Base-by-base conservation (phyloP, 1,140 invertebrate genomes). In the Zaprionus lachaisei region DNA sequence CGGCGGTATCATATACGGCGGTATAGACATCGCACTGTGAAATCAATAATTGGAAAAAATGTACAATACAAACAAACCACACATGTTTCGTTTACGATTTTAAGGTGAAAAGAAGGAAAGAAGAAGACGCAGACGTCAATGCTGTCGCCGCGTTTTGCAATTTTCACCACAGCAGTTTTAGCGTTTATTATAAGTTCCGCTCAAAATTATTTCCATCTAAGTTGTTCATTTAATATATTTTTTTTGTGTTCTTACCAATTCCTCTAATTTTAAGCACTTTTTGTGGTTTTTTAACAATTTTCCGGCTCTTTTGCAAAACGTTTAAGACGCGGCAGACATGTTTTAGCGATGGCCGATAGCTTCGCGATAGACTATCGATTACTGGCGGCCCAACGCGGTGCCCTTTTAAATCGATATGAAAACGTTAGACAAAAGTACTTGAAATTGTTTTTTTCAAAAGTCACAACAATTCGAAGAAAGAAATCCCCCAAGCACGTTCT, bases 1-100 rank as follows among this genome's bases (percentile, higher is more conserved):
- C 67, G 96, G 96, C 81, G 96, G 96, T 94, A 97, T 93, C 86
- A 97, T 94, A 92, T 97, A 98, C 49, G 97, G 97, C 80, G 97
- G 97, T 92, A 98, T 94, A 60, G 91, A 92, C 91, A 92, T 92
- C 62, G 54, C 14, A 58, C 47, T 70, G 41, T 49, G 66, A 83
- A 83, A 81, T 79, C 62, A 31, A 75, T 67, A 70, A 80, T 68
- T 44, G 22, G 5, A 47, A 70, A 12, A 68, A 63, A 41, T 67
- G 67, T n/a, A 55, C 22, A 60, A 68, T 26, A 7, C 65, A 72
- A 65, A 72, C 51, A 71, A 77, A 49, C 22, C 55, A 58, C 37
- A 85, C 82, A 75, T 68, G 71, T 78, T 71, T 79, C 34, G 31
- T 67, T 62, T 61, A 72, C 26, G 28, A 37, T 9, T 14, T 20